These are phyloP conservation scores for Neodon shergylaensis DNA, from an alignment of 2,113 vertebrate genomes.

Conservation along the genomic window DNA sequence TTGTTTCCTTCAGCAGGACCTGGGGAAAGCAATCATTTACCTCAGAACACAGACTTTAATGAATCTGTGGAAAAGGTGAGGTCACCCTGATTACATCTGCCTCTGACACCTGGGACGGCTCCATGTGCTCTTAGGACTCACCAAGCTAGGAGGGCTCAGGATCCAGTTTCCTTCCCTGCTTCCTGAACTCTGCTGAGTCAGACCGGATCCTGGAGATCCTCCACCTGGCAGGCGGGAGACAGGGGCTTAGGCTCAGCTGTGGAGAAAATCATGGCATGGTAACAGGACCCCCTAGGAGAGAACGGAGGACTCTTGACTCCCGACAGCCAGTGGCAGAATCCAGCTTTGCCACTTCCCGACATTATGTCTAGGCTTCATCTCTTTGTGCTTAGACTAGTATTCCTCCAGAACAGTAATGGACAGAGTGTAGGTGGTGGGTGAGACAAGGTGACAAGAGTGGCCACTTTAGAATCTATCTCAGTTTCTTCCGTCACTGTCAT, in stretches of 20 bases:
- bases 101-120: constrained; percentile 37
- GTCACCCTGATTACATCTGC: constrained; percentile 72
- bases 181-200: constrained; percentile 34
- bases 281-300: not conserved
- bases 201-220: not conserved
- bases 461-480: not conserved
- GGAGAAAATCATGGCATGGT: not conserved
- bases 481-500: not conserved
- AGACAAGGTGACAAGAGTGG: not conserved
- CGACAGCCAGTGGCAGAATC: rapidly evolving
- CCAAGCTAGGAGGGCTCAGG: not conserved
- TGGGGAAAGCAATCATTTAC: constrained; percentile 70
- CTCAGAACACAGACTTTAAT: constrained; percentile 72
- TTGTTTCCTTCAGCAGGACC: constrained; percentile 68
- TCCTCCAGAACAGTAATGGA: not conserved
- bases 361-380: not conserved
- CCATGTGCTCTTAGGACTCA: not conserved
- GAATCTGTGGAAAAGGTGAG: constrained; percentile 68
- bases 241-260: not conserved
- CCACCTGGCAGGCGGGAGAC: not conserved
- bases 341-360: not conserved
- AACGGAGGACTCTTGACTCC: not conserved
- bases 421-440: not conserved
- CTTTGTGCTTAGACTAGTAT: not conserved
- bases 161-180: not conserved